Conservation (phyloP, 1,140 invertebrate species). For the Aphaenogaster ashmeadi region DNA sequence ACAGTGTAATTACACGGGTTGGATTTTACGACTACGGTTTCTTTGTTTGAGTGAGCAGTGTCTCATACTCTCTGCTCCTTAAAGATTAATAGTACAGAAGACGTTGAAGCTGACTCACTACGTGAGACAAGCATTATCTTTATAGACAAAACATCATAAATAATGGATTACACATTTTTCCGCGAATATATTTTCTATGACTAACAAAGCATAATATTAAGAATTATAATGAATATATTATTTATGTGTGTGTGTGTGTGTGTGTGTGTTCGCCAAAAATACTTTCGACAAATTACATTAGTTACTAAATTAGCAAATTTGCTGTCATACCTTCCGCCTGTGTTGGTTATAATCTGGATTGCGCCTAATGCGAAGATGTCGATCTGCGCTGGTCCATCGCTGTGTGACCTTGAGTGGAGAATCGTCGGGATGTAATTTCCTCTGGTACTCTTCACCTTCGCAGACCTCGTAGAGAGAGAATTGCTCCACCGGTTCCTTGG, state of each 20-base stretch:
- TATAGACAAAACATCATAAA: neutral
- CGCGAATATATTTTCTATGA: neutral
- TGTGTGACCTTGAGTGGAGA: constrained; percentile 94
- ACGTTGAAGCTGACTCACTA: neutral
- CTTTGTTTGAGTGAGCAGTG: constrained; percentile 18
- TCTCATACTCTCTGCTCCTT: neutral
- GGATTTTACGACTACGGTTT: constrained; percentile 34
- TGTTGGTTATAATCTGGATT: constrained; percentile 92
- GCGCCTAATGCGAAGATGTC: constrained; percentile 92
- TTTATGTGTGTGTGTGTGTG: too few relatives aligned
- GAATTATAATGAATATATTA: neutral
- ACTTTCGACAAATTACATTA: neutral
- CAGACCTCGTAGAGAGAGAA: constrained; percentile 96
- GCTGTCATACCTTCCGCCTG: constrained; percentile 87
- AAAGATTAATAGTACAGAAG: neutral
- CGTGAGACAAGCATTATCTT: neutral
- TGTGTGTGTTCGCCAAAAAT: too few relatives aligned
- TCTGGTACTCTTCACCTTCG: constrained; percentile 92
- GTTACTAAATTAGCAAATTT: neutral
- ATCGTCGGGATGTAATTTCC: constrained; percentile 95
- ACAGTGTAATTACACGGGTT: constrained; percentile 60
- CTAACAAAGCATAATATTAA: neutral
- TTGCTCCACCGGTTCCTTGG: constrained; percentile 93
- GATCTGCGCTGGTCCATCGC: constrained; percentile 90
- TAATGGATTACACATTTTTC: neutral